Evolutionary conservation across 2,113 vertebrate species (phyloP), one percentile per base, ranked within the genome.

Genomic region (Haplotaxodon microlepis): DNA sequence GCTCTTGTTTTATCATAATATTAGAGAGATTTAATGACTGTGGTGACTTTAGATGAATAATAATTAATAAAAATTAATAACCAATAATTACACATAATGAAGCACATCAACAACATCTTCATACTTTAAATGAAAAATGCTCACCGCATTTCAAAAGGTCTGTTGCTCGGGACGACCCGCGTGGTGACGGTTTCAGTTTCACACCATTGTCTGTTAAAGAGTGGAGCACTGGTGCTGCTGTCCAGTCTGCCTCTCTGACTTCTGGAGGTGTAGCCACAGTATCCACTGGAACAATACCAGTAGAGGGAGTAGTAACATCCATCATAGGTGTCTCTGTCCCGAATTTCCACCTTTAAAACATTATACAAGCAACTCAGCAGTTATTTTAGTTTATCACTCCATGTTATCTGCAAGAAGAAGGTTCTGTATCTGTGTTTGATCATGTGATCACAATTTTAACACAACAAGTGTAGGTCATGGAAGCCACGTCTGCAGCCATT

Each of bases 261-360:
- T 53, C 0, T 53, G 50, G 50, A 53, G 50, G 0, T 0, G 0
- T n/a, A 53, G 1, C 50, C 50, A 53, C 50, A 53, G 50, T 3
- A 6, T 53, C 50, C 50, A n/a, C 19, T 53, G 50, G 0, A 51
- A n/a, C 50, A 51, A 51, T 51, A 51, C 50, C 50, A 51, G 50
- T 0, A 0, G 17, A 53, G 50, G 50, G 9, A 0, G 50, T 6
- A 0, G 3, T 3, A 53, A n/a, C 19, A 53, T 1, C 50, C 0
- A 0, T 53, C 51, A 53, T 53, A 54, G 51, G 51, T 53, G 51
- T 54, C 51, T 0, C 53, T 54, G 53, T 54, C 51, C 51, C 51
- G 51, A 51, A 51, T n/a, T n/a, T 51, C 0, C 0, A 53, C 50
- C 50, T 53, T 0, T 53, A 53, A 53, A 53, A 53, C 0, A 53